Base-by-base conservation (phyloP, 2,113 vertebrate species). In the Indicator maculatus region DNA sequence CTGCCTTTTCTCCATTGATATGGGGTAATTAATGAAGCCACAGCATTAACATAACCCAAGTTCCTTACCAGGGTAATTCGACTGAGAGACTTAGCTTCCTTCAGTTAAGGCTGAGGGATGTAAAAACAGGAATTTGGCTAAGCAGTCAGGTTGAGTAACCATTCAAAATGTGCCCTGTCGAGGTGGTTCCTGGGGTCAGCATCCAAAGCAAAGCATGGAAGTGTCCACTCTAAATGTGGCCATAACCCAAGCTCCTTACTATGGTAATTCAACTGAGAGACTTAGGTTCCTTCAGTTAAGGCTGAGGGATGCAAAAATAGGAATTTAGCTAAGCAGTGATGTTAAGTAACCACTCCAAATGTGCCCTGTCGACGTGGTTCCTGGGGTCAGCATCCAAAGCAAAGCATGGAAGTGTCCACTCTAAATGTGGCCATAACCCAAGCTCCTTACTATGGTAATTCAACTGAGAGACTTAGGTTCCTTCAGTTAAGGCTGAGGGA, bases 1-100 rank as follows among this genome's bases (percentile, higher is more conserved):
- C 97, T 94, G 96, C 89, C 93, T 96, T 97, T 95, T 83, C 95
- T 20, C 96, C 97, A 97, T 95, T 96, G 97, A 97, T 96, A 97
- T 67, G 96, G 96, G 92, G 97, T 98, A 98, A 98, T 98, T 98
- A 98, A 97, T 95, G 96, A 96, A 98, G 97, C 96, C 80, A 60
- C 30, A 95, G 97, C 96, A 97, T 96, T 98, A 98, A 96, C 97
- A 95, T 93, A 95, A 96, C 97, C 97, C 91, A 85, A 96, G 96
- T 96, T 96, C 95, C 97, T 96, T 88, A 96, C 93, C 92, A 83
- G 47, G 94, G 64, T 50, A 95, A 97, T 84, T 97, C 97, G 91
- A n/a, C 90, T 4, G 76, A 96, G 97, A 94, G 91, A 60, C 71
- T 83, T 59, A 20, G 0, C 44, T 60, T 87, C 84, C 95, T 69